Percentiles rank a stretch among this genome's conserved stretches.
Conservation (phyloP, 1,140 invertebrate species). For the Archegozetes longisetosus region DNA sequence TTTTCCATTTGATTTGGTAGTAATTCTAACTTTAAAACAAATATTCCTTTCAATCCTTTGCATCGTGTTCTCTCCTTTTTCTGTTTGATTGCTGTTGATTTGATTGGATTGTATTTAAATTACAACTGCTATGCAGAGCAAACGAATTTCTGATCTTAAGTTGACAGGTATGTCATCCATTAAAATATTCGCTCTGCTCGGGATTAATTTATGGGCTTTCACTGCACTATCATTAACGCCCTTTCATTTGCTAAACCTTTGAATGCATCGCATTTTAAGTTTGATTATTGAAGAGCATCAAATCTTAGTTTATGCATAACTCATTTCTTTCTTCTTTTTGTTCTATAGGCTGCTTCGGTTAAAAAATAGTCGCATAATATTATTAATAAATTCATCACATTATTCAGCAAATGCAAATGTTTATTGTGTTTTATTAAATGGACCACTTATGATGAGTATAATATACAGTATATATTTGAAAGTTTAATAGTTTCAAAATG, state of each 20-base stretch:
- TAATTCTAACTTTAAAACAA: no score
- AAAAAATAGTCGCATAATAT: background rate
- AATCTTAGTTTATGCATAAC: no score
- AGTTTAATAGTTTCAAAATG: no score
- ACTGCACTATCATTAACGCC: no score
- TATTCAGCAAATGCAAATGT: background rate
- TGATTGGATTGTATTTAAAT: background rate
- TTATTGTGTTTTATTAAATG: background rate
- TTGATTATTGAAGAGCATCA: no score
- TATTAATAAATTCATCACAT: background rate
- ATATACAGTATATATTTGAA: no score
- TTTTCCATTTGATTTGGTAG: no score
- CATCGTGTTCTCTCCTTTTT: background rate
- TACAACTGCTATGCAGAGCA: background rate
- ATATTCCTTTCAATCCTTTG: no score
- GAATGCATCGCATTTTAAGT: no score
- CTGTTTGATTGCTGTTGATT: background rate
- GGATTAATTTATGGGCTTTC: background rate
- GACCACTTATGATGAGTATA: background rate
- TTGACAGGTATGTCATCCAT: background rate
- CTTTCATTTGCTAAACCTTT: no score
- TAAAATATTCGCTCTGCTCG: background rate
- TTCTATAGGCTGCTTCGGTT: background rate
- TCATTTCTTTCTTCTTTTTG: no score
- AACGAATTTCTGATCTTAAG: background rate